Conservation (phyloP, 2,113 vertebrate species). For the Gnathonemus longibarbis region DNA sequence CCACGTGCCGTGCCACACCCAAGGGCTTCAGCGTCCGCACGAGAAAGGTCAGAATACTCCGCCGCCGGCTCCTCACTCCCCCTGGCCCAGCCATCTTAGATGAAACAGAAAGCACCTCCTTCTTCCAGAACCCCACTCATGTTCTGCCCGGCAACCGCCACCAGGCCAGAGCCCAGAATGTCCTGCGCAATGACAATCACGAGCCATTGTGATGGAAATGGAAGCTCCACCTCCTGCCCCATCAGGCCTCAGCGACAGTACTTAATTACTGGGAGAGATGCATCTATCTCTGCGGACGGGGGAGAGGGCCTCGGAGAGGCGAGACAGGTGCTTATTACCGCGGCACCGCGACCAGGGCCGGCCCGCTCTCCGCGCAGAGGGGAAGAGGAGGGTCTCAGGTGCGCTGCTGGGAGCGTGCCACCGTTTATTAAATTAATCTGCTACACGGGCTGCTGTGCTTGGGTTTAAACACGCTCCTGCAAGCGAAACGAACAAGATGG, state of each 20-base stretch:
- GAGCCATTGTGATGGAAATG: neutral
- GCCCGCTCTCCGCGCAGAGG: neutral
- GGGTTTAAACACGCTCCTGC: neutral
- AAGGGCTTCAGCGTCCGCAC: neutral
- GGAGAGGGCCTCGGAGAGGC: constrained; percentile 3
- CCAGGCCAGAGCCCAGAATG: constrained; percentile 1
- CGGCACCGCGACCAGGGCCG: neutral
- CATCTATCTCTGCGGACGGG: constrained; percentile 21
- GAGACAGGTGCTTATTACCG: constrained; percentile 43
- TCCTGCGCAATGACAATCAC: constrained; percentile 22
- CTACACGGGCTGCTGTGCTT: neutral
- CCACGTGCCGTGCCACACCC: neutral
- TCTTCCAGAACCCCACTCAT: neutral
- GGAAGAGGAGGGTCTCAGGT: neutral
- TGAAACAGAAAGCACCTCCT: neutral
- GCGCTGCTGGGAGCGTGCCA: neutral
- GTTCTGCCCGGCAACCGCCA: neutral
- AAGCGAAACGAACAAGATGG: neutral
- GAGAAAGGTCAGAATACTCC: neutral
- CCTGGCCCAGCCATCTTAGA: neutral
- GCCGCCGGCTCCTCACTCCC: neutral
- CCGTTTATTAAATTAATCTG: neutral
- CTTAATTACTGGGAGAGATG: constrained; percentile 38
- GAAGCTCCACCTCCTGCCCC: neutral
- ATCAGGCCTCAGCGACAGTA: constrained; percentile 25